Percentiles rank a stretch among this genome's conserved stretches.
Evolutionary conservation across 1,140 invertebrate species (phyloP).

Genomic region (Mya arenaria): DNA sequence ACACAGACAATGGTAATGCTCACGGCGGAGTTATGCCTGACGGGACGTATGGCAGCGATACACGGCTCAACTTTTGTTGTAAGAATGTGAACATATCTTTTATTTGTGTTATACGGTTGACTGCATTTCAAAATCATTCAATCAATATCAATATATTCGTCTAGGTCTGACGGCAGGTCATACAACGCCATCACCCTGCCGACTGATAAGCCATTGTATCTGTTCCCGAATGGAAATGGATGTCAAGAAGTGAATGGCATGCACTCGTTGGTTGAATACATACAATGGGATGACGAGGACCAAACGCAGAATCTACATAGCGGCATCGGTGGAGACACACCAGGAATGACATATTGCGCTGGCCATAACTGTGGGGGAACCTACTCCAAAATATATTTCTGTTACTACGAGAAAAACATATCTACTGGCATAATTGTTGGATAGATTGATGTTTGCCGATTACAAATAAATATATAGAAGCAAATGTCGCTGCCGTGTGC

Average conservation of each 20-base stretch:
- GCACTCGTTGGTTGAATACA: conserved; percentile 43
- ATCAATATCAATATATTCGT: background rate
- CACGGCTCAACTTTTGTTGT: conserved; percentile 2
- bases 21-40: conserved; percentile 12
- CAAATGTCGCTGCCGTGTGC: too few species aligned
- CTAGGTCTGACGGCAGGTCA: conserved; percentile 15
- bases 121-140: too few species aligned
- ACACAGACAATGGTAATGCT: background rate
- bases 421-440: too few species aligned
- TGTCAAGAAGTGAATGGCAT: conserved; percentile 59
- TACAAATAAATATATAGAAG: too few species aligned
- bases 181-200: background rate
- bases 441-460: too few species aligned
- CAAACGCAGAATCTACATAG: background rate
- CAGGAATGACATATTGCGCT: background rate
- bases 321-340: background rate
- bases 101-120: too few species aligned
- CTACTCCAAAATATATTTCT: background rate
- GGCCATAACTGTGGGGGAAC: background rate
- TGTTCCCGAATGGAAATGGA: conserved; percentile 46
- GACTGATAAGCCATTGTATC: conserved; percentile 53
- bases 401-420: background rate
- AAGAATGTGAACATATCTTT: too few species aligned
- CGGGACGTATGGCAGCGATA: conserved; percentile 39
- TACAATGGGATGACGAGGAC: conserved; percentile 56